Percentiles rank a stretch among this genome's conserved stretches.
phyloP scores from a whole-genome alignment of 2,113 vertebrate species.

The Trogon melanurus region DNA sequence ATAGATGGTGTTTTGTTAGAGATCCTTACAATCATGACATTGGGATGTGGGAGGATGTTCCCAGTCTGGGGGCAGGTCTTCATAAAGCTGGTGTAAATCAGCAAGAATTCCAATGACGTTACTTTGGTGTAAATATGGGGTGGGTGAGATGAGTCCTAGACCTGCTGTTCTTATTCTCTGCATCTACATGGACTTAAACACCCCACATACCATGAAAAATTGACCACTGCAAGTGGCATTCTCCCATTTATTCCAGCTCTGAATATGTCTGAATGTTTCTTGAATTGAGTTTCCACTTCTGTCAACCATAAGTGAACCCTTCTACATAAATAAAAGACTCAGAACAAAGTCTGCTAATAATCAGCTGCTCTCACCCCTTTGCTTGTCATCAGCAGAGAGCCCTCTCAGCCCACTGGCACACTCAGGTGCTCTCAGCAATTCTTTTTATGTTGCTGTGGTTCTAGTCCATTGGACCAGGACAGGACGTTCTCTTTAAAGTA shows the following conservation, averaged over 20 bases:
- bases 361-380: not conserved
- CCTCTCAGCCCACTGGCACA: rapidly evolving
- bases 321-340: not conserved
- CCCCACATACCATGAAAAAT: not conserved
- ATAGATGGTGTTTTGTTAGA: not conserved
- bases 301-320: not conserved
- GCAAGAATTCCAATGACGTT: not conserved
- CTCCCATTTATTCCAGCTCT: not conserved
- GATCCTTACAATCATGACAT: not conserved
- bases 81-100: not conserved
- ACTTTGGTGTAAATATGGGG: not conserved
- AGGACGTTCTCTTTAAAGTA: not conserved
- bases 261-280: not conserved
- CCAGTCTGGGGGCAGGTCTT: not conserved
- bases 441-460: not conserved
- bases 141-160: not conserved
- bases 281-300: not conserved
- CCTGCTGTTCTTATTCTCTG: not conserved
- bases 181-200: not conserved
- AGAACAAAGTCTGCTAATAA: not conserved
- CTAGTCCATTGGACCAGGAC: not conserved
- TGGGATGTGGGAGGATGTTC: not conserved
- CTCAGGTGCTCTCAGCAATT: not conserved
- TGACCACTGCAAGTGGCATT: not conserved
- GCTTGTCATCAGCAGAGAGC: not conserved